Evolutionary conservation across 1,140 invertebrate genomes (phyloP).

Genomic region (Lutraria rhynchaena): DNA sequence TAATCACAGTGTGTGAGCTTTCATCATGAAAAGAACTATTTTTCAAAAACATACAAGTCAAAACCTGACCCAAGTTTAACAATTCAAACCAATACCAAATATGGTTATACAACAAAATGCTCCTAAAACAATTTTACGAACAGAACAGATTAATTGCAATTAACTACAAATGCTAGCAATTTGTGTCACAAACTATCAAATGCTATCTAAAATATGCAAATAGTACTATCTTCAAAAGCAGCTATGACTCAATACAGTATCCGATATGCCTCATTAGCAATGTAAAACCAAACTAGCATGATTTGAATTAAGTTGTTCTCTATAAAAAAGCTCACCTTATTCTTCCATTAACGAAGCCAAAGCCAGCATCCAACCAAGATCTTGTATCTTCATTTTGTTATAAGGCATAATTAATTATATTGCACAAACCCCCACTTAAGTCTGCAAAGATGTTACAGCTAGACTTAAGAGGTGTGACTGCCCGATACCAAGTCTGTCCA

Average conservation of each 20-base stretch:
- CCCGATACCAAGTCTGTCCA: conserved; percentile 46
- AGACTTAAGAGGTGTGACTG: conserved; percentile 51
- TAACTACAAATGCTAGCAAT: background rate
- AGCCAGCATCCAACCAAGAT: conserved; percentile 54
- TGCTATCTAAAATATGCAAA: conserved; percentile 13
- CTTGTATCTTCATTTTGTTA: conserved; percentile 39
- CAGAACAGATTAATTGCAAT: conserved; percentile 4
- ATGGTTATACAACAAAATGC: no score
- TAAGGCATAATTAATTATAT: conserved; percentile 36
- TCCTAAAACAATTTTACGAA: no score
- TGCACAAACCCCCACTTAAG: conserved; percentile 11
- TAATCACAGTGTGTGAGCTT: no score
- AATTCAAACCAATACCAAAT: background rate
- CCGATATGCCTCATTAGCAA: conserved; percentile 26
- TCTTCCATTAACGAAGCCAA: conserved; percentile 43
- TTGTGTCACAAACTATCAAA: background rate
- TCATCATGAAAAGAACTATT: background rate
- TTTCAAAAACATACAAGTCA: conserved; percentile 18
- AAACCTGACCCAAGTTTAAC: conserved; percentile 26
- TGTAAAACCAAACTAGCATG: conserved; percentile 2
- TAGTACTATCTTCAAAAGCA: conserved; percentile 1
- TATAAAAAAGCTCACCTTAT: conserved; percentile 20
- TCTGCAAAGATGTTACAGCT: conserved; percentile 60
- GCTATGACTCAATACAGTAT: no score
- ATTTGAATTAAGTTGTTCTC: background rate